Conservation (phyloP, 2,797 vertebrate species). For the Macroramphosus scolopax region DNA sequence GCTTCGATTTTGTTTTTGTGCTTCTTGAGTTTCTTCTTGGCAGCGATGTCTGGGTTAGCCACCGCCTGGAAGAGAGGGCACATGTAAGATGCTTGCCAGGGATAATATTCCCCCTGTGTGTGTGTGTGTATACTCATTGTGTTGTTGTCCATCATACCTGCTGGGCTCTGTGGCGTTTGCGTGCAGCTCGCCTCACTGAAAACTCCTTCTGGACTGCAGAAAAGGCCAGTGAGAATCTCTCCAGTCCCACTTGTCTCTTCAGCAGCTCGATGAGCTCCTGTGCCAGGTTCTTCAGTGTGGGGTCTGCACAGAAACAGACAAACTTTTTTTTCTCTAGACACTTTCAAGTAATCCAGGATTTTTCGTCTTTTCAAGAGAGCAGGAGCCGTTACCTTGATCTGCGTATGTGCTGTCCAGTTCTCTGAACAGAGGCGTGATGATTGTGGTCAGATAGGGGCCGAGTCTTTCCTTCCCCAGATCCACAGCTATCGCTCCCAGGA, state of each 20-base stretch:
- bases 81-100: background rate
- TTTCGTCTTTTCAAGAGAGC: background rate
- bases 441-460: slow-evolving; percentile 83
- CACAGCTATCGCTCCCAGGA: slow-evolving; percentile 89
- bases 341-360: background rate
- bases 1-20: slow-evolving; percentile 92
- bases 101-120: too few relatives aligned
- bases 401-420: slow-evolving; percentile 96
- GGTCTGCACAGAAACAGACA: slow-evolving; percentile 73
- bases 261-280: slow-evolving; percentile 96
- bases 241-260: slow-evolving; percentile 89
- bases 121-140: background rate
- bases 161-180: slow-evolving; percentile 88
- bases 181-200: slow-evolving; percentile 79
- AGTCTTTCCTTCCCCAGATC: slow-evolving; percentile 88
- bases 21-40: slow-evolving; percentile 95
- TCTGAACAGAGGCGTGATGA: slow-evolving; percentile 89
- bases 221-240: slow-evolving; percentile 89
- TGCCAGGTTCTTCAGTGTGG: slow-evolving; percentile 91
- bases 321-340: background rate
- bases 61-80: slow-evolving; percentile 79
- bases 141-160: slow-evolving; percentile 76
- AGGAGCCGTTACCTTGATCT: slow-evolving; percentile 85
- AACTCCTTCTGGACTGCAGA: slow-evolving; percentile 91
- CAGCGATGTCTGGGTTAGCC: slow-evolving; percentile 90